These are phyloP conservation scores for Siderastrea siderea DNA, from an alignment of 92 coral and sea anemone genomes.

Conservation along the genomic window DNA sequence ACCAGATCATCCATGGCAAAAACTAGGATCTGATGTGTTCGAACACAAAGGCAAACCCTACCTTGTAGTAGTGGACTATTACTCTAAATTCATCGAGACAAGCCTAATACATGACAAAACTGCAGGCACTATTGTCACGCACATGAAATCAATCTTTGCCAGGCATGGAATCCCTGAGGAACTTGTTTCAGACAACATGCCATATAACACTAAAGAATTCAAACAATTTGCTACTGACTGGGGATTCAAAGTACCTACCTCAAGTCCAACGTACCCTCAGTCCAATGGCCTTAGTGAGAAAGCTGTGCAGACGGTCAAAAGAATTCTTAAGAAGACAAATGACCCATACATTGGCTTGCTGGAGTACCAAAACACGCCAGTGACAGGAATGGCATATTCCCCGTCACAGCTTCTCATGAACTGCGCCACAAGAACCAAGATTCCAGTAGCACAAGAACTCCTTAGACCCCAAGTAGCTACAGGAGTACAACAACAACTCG, in stretches of 20 bases:
- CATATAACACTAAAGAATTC: constrained; percentile 73
- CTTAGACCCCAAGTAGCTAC: constrained; percentile 36
- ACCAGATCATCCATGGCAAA: constrained; percentile 78
- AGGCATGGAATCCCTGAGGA: constrained; percentile 84
- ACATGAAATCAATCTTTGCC: constrained; percentile 70
- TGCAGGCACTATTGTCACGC: constrained; percentile 55
- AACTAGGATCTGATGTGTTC: constrained; percentile 63
- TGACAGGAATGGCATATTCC: constrained; percentile 65
- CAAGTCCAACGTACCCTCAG: constrained; percentile 76
- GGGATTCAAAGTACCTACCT: constrained; percentile 71
- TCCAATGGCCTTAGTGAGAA: constrained; percentile 70
- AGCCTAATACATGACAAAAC: constrained; percentile 66
- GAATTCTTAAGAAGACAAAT: constrained; percentile 50
- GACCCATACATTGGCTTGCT: constrained; percentile 67
- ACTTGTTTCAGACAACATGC: constrained; percentile 75
- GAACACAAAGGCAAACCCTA: constrained; percentile 77
- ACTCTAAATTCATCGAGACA: constrained; percentile 70
- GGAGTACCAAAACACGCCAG: constrained; percentile 66
- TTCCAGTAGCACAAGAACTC: constrained; percentile 33
- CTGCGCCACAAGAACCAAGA: constrained; percentile 28
- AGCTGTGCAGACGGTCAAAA: constrained; percentile 61
- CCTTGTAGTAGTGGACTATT: constrained; percentile 69
- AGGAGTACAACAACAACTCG: constrained; percentile 55
- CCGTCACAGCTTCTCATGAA: constrained; percentile 73
- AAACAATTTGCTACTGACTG: constrained; percentile 70